These are phyloP conservation scores for Sinocyclocheilus anshuiensis DNA, from an alignment of 2,113 vertebrate genomes.

Conservation along the genomic window DNA sequence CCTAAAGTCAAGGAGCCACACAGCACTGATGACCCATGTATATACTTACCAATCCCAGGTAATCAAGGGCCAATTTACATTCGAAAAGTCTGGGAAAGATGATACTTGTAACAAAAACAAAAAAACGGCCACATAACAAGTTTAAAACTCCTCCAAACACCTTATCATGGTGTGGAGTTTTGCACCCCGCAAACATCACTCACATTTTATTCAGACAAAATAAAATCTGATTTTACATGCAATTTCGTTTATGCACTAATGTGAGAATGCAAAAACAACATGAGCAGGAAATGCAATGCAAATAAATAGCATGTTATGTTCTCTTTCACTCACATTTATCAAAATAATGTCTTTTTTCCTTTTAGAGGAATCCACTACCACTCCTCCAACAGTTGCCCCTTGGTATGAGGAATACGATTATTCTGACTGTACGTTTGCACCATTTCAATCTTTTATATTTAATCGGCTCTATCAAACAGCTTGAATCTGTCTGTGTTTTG, in stretches of 20 bases:
- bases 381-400: conserved; percentile 53
- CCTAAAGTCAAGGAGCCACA: not conserved
- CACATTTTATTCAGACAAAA: too few relatives aligned
- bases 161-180: too few relatives aligned
- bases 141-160: too few relatives aligned
- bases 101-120: not conserved
- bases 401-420: conserved; percentile 81
- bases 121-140: too few relatives aligned
- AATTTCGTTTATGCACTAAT: not conserved
- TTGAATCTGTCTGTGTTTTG: not conserved
- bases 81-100: not conserved
- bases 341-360: not conserved
- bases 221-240: not conserved
- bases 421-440: conserved; percentile 68
- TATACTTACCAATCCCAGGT: conserved; percentile 72
- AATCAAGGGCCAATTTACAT: conserved; percentile 11
- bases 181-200: too few relatives aligned
- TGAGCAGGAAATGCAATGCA: not conserved
- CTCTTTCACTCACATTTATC: not conserved
- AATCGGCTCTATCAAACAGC: not conserved
- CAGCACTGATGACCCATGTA: conserved; percentile 27
- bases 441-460: not conserved
- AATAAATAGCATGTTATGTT: not conserved
- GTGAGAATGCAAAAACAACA: not conserved
- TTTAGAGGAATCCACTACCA: conserved; percentile 67